Percentiles rank a stretch among this genome's conserved stretches.
Conservation (phyloP, 2,797 vertebrate species). For the Melanotaenia maccullochi region DNA sequence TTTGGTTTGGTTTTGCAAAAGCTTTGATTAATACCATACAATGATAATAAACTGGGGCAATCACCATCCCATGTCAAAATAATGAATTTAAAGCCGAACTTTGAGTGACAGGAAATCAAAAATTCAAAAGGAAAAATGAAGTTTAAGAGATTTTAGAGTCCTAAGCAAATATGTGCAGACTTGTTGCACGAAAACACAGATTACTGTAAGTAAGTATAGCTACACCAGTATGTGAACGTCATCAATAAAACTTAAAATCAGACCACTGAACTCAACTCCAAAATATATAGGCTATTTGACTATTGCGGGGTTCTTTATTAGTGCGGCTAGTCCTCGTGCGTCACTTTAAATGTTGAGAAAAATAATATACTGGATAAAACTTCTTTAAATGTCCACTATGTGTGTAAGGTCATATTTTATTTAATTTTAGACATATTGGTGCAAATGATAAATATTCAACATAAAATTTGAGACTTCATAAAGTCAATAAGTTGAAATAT, state of each 20-base stretch:
- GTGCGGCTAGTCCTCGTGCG: no score
- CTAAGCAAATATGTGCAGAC: constrained; percentile 12
- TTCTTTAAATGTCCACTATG: no score
- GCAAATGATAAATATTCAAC: no score
- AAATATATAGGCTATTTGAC: background rate
- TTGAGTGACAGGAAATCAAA: constrained; percentile 21
- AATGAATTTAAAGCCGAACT: background rate
- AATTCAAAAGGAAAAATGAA: constrained; percentile 25
- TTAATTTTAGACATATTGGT: no score
- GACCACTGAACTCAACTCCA: background rate
- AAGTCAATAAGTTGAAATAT: no score
- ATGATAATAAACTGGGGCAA: background rate
- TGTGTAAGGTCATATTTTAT: no score
- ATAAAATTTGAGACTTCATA: no score
- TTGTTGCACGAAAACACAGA: background rate
- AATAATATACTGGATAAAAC: no score
- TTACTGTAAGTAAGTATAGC: background rate
- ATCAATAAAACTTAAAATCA: background rate
- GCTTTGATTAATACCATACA: background rate
- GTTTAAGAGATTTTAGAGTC: constrained; percentile 3
- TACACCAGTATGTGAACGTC: no score
- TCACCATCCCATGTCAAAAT: background rate
- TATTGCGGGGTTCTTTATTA: no score
- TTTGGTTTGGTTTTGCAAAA: background rate
- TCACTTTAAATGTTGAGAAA: no score